phyloP scores from a whole-genome alignment of 2,888 invertebrate species.

The Autographa pulchrina region DNA sequence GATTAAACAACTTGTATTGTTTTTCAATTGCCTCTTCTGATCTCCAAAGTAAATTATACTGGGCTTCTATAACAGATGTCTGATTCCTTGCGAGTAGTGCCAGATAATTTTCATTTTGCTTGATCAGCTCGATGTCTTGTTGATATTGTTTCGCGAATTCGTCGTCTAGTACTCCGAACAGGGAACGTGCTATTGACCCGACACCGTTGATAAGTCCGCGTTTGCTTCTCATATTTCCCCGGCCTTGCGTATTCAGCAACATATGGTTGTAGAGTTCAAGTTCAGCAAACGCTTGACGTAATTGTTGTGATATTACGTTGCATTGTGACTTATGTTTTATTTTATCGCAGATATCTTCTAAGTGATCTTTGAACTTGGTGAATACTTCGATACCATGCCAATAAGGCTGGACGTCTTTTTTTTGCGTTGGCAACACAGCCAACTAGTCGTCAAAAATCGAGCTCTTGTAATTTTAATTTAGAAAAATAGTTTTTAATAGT shows the following conservation, averaged over 20 bases:
- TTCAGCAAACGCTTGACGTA: conserved; percentile 3
- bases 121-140: conserved; percentile 5
- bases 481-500: no score
- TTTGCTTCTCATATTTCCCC: neutral
- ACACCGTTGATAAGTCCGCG: conserved; percentile 15
- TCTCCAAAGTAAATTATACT: conserved; percentile 40
- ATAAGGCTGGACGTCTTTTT: no score
- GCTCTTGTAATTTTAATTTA: no score
- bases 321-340: conserved; percentile 9
- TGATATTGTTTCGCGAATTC: conserved; percentile 10
- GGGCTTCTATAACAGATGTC: conserved; percentile 47
- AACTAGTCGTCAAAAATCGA: no score
- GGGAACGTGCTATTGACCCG: conserved; percentile 8
- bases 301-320: neutral
- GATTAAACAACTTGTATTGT: conserved; percentile 37
- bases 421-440: no score
- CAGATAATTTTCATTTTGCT: conserved; percentile 39
- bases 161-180: conserved; percentile 15
- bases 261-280: conserved; percentile 8
- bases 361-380: neutral
- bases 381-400: conserved; percentile 1
- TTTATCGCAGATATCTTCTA: neutral
- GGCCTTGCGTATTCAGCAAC: conserved; percentile 18
- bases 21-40: conserved; percentile 30
- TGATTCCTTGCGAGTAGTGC: conserved; percentile 42